A percentile compares a stretch with the other conserved stretches of the same genome.
These are phyloP conservation scores for Drosophila repleta DNA, from an alignment of 1,140 invertebrate genomes.

Conservation along the genomic window DNA sequence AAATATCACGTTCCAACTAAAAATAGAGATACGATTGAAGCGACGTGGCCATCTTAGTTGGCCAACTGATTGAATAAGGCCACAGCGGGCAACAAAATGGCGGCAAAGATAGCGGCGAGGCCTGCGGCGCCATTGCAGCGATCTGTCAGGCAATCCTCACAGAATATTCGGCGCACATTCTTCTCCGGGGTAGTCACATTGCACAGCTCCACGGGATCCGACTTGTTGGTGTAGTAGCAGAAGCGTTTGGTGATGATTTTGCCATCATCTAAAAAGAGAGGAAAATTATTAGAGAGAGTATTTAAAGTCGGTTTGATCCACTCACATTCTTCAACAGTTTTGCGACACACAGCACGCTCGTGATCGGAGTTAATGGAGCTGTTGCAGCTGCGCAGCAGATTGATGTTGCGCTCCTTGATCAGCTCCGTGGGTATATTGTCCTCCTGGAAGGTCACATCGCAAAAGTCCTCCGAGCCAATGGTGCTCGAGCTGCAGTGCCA, in stretches of 20 bases:
- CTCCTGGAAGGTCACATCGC: constrained; percentile 74
- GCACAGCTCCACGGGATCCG: constrained; percentile 72
- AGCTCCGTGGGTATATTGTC: constrained; percentile 71
- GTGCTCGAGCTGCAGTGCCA: constrained; percentile 82
- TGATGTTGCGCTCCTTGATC: constrained; percentile 70
- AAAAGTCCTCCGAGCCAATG: constrained; percentile 73
- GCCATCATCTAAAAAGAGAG: constrained; percentile 61
- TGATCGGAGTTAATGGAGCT: constrained; percentile 76
- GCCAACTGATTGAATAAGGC: constrained; percentile 40
- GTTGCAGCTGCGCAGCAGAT: constrained; percentile 70
- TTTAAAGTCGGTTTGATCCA: background rate
- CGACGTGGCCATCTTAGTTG: constrained; percentile 29
- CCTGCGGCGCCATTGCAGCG: constrained; percentile 65
- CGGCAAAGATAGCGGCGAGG: constrained; percentile 35
- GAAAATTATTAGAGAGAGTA: background rate
- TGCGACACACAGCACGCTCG: constrained; percentile 76
- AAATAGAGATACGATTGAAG: constrained; percentile 33
- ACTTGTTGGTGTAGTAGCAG: constrained; percentile 82
- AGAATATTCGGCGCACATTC: constrained; percentile 77
- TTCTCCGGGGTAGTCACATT: constrained; percentile 72
- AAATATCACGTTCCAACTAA: constrained; percentile 78
- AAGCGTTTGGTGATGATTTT: constrained; percentile 77
- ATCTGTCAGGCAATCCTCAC: constrained; percentile 75
- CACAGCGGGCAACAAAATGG: constrained; percentile 49
- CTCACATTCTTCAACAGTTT: constrained; percentile 79